A percentile compares a stretch with the other conserved stretches of the same genome.
phyloP scores from a whole-genome alignment of 1,140 invertebrate genomes.

The Zaprionus tsacasi region DNA sequence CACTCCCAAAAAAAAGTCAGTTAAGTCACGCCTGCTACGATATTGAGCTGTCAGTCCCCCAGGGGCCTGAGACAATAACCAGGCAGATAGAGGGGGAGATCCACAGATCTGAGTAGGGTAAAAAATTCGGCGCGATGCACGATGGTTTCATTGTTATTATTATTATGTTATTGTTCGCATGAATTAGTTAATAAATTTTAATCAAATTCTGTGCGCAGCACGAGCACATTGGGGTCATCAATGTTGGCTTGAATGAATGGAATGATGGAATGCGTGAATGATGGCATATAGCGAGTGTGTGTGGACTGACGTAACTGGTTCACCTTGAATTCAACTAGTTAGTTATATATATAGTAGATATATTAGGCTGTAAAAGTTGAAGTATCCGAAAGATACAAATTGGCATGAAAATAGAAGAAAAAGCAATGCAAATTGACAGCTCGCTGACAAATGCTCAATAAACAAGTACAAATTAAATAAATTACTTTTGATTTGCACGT shows the following conservation, averaged over 20 bases:
- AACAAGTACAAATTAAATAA: conserved; percentile 44
- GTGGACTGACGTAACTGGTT: conserved; percentile 38
- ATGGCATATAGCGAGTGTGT: background rate
- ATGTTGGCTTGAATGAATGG: background rate
- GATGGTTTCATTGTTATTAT: conserved; percentile 32
- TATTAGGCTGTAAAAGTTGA: background rate
- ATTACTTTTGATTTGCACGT: conserved; percentile 46
- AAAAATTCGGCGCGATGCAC: conserved; percentile 26
- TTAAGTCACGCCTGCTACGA: conserved; percentile 25
- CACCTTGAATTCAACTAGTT: conserved; percentile 47
- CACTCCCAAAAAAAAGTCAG: conserved; percentile 28
- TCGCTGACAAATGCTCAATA: conserved; percentile 29
- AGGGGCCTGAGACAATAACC: conserved; percentile 4
- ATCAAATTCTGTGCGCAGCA: conserved; percentile 40
- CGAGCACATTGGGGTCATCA: conserved; percentile 31
- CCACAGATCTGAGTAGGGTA: background rate
- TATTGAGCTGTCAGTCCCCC: conserved; percentile 39
- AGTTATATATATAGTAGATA: background rate
- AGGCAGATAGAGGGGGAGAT: background rate
- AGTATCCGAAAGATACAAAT: conserved; percentile 13
- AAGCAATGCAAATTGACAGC: conserved; percentile 22
- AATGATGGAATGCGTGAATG: conserved; percentile 3
- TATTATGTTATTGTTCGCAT: conserved; percentile 34
- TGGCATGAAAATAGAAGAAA: background rate
- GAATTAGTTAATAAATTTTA: conserved; percentile 62